Percentiles rank a stretch among this genome's conserved stretches.
These are phyloP conservation scores for Rostratula benghalensis DNA, from an alignment of 2,113 vertebrate genomes.

Conservation along the genomic window DNA sequence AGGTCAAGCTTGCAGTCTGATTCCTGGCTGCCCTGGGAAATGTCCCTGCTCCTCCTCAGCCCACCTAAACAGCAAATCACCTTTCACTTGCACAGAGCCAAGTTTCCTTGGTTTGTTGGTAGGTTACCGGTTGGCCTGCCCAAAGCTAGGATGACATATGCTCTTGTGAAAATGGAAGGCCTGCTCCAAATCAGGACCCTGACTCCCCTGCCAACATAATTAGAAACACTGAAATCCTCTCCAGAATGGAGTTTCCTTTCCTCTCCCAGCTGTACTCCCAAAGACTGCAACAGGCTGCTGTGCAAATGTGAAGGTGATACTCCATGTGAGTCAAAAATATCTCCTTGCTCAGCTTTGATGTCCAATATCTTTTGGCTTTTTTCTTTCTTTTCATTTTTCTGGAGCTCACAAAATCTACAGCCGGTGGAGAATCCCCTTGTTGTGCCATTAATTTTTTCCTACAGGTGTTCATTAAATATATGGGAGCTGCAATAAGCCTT, in stretches of 20 bases:
- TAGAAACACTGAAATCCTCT: background rate
- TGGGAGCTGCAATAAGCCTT: background rate
- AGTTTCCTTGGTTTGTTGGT: background rate
- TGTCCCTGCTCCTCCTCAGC: background rate
- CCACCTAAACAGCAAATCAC: background rate
- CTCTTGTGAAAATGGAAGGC: background rate
- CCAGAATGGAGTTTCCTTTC: background rate
- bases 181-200: background rate
- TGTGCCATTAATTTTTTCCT: background rate
- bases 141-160: background rate
- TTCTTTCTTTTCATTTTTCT: background rate
- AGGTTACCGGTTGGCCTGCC: background rate
- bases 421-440: background rate
- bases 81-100: background rate
- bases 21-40: background rate
- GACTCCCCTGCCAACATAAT: accelerated
- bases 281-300: background rate
- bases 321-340: background rate
- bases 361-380: background rate
- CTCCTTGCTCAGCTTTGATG: background rate
- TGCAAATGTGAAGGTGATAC: background rate
- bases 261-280: background rate
- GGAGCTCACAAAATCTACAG: background rate
- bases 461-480: background rate
- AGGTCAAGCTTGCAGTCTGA: accelerated